A percentile compares a stretch with the other conserved stretches of the same genome.
These are phyloP conservation scores for Diachrysia chrysitis DNA, from an alignment of 2,888 invertebrate genomes.

Conservation along the genomic window DNA sequence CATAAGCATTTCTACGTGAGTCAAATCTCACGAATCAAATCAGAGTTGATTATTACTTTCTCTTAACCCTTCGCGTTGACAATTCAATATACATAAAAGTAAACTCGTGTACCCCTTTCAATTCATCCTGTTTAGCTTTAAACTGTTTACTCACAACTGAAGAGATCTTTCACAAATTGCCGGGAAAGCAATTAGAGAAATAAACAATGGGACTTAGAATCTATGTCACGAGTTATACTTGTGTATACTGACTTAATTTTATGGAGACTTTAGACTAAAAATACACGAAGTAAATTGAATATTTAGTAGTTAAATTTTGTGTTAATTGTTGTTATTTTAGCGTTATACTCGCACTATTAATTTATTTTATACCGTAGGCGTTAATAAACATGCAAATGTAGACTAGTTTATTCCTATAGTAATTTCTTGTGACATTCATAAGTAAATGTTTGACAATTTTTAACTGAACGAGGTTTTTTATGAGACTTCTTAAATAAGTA, in stretches of 20 bases:
- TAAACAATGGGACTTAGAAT: constrained; percentile 32
- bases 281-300: neutral
- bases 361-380: neutral
- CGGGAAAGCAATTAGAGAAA: constrained; percentile 43
- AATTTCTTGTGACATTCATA: too few relatives aligned
- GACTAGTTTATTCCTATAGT: neutral
- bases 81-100: constrained; percentile 23
- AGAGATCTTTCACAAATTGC: constrained; percentile 36
- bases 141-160: constrained; percentile 45
- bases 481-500: too few relatives aligned
- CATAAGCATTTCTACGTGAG: too few relatives aligned
- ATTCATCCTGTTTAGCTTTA: constrained; percentile 21
- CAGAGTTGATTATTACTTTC: neutral
- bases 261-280: neutral
- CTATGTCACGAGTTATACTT: neutral
- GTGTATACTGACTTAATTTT: constrained; percentile 3
- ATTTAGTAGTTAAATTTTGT: neutral
- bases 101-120: constrained; percentile 20
- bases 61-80: neutral
- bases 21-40: neutral
- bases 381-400: neutral
- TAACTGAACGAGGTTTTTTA: too few relatives aligned
- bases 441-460: too few relatives aligned
- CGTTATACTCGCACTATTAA: neutral
- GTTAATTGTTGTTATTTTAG: neutral